Base-by-base conservation (phyloP, 2,888 invertebrate species). In the Leucania comma region DNA sequence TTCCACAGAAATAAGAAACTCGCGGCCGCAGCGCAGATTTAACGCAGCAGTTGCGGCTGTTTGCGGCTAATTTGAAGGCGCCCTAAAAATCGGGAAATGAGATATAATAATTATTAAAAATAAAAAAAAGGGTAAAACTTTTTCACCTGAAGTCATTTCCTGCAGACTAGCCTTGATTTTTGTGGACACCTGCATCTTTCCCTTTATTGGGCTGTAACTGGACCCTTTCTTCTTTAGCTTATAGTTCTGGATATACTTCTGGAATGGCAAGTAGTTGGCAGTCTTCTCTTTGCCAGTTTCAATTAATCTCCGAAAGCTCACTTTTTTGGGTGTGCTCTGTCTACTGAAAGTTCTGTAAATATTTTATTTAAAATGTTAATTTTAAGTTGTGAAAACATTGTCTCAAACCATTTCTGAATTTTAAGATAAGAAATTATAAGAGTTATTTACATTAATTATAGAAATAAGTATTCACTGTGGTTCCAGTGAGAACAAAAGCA, bases 241-340 rank as follows among this genome's bases (percentile, higher is more conserved):
- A 76, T 95, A 95, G 72, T 91, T 95, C 75, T 95, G 93, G 59
- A 95, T 93, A 72, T 94, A 93, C 74, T 95, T 95, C 73, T 92
- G 96, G 86, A 98, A 97, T 17, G 97, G 97, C 96, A 97, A 96
- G 86, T 97, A 98, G 72, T 96, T 96, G 14, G 96, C 94, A 20
- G 94, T 95, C 86, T 95, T 94, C 17, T 92, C 93, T 75, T 93
- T 92, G 35, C 93, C 93, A 82, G 94, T 96, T 83, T 96, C 95
- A 78, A 96, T 93, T 65, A 95, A 90, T 82, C 93, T 94, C 5
- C 94, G 90, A 74, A 96, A 95, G 83, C 94, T 96, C 6, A 95
- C 95, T 81, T 93, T 94, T 76, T 95, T 95, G 10, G 96, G 96
- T 51, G 95, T 95, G 80, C 95, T 95, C 83, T 96, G 95, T 78